These are phyloP conservation scores for Corynorhinus townsendii DNA, from an alignment of 2,113 vertebrate species.

Conservation along the genomic window DNA sequence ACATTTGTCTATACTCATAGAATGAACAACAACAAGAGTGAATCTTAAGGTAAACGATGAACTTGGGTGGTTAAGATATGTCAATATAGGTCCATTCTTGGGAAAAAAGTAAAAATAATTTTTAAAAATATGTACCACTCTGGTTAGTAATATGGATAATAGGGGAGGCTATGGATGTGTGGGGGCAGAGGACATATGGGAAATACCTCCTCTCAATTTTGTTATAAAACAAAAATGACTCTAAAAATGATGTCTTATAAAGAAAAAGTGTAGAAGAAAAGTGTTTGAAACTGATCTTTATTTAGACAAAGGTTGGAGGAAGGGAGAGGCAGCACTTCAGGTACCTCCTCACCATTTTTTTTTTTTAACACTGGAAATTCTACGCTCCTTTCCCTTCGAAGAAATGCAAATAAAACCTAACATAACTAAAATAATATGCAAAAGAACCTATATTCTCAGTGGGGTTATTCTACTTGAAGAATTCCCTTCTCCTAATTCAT, in stretches of 20 bases:
- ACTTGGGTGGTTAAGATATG: background rate
- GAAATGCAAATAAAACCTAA: background rate
- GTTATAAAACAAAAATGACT: background rate
- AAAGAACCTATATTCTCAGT: background rate
- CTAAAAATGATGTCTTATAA: background rate
- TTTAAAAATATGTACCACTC: background rate
- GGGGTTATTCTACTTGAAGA: background rate
- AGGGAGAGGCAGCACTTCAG: background rate
- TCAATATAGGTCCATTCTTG: background rate
- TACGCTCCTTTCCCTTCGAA: background rate
- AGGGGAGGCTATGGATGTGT: background rate
- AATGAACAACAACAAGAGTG: background rate
- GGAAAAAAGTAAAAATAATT: no score
- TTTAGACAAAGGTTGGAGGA: background rate
- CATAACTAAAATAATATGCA: background rate
- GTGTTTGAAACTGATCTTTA: background rate
- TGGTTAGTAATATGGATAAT: background rate
- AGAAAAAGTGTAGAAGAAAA: background rate
- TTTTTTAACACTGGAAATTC: background rate
- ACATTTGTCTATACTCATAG: background rate
- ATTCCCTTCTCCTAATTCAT: background rate
- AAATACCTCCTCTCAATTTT: background rate
- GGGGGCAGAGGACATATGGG: background rate
- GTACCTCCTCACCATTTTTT: background rate
- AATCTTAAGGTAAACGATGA: background rate